phyloP scores from a whole-genome alignment of 2,797 vertebrate genomes.

The Rhodeus uyekii region DNA sequence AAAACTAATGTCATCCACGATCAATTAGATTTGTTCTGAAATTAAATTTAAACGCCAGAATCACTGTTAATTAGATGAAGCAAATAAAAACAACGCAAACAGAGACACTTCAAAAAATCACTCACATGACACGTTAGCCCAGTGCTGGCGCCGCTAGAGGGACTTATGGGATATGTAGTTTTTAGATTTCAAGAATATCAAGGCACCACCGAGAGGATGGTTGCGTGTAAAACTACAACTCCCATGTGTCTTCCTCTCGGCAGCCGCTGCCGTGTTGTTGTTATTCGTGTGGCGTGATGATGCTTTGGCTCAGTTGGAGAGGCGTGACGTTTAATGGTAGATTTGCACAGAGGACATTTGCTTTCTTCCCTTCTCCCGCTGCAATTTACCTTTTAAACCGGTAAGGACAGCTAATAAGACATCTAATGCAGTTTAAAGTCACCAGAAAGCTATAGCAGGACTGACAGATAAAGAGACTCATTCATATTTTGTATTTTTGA shows the following conservation, averaged over 20 bases:
- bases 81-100: background rate
- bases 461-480: background rate
- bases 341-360: background rate
- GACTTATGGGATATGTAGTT: constrained; percentile 6
- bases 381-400: constrained; percentile 17
- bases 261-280: background rate
- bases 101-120: background rate
- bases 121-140: background rate
- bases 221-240: background rate
- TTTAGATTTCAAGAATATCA: background rate
- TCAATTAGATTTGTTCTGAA: background rate
- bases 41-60: background rate
- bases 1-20: background rate
- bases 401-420: constrained; percentile 1
- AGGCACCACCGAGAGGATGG: background rate
- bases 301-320: constrained; percentile 32
- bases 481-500: background rate
- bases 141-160: background rate
- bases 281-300: background rate
- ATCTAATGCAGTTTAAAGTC: background rate
- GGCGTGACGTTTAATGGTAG: constrained; percentile 11
- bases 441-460: background rate
- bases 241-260: background rate
- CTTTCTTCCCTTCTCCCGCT: background rate
- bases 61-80: background rate